These are phyloP conservation scores for Drosophila kohkoa DNA, from an alignment of 1,140 invertebrate species.

Conservation along the genomic window DNA sequence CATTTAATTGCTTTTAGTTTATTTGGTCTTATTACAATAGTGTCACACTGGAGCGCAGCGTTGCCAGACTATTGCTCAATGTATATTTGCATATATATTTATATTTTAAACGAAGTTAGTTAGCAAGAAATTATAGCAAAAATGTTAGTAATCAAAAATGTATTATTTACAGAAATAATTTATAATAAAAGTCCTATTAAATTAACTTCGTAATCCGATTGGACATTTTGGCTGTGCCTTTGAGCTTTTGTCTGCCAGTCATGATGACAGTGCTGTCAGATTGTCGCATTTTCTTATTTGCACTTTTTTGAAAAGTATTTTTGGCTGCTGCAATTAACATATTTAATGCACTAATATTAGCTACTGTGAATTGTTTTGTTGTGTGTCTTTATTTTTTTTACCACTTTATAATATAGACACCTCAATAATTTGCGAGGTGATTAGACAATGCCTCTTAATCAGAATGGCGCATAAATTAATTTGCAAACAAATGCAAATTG, in stretches of 20 bases:
- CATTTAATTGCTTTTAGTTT: conserved; percentile 9
- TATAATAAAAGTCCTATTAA: no score
- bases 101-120: no score
- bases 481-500: conserved; percentile 38
- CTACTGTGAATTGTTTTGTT: conserved; percentile 12
- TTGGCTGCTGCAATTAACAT: background rate
- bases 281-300: background rate
- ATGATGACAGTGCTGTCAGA: background rate
- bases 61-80: background rate
- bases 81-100: background rate
- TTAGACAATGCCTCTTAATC: conserved; percentile 34
- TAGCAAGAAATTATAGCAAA: no score
- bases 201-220: no score
- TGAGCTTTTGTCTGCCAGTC: background rate
- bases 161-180: no score
- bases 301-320: conserved; percentile 1
- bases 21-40: background rate
- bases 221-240: background rate
- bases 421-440: conserved; percentile 1
- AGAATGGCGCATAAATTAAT: conserved; percentile 36
- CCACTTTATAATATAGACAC: background rate
- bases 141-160: no score
- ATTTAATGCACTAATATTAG: conserved; percentile 11
- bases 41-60: background rate
- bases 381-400: background rate